These are phyloP conservation scores for Alces alces DNA, from an alignment of 2,113 vertebrate species.

Conservation along the genomic window DNA sequence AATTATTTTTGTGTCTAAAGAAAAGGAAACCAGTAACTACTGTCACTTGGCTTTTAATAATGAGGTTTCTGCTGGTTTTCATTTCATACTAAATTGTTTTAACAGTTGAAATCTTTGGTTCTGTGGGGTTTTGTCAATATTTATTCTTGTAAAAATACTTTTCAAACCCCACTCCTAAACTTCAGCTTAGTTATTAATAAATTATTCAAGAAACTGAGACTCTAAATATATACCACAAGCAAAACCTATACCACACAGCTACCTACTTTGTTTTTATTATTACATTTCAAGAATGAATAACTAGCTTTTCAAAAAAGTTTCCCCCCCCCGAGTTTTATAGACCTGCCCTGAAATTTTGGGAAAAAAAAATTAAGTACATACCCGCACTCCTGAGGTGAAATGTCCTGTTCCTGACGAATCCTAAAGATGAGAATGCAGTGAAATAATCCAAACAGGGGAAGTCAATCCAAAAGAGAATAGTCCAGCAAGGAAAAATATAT, in stretches of 20 bases:
- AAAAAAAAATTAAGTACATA: conserved; percentile 86
- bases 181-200: conserved; percentile 36
- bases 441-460: conserved; percentile 90
- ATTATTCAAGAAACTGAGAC: not conserved
- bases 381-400: conserved; percentile 89
- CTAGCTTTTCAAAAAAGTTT: conserved; percentile 54
- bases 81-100: conserved; percentile 23
- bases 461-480: conserved; percentile 90
- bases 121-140: not conserved
- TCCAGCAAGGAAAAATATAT: conserved; percentile 90
- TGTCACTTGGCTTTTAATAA: conserved; percentile 17
- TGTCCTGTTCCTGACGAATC: conserved; percentile 89
- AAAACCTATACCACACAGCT: not conserved
- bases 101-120: not conserved
- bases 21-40: conserved; percentile 38
- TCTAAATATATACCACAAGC: not conserved
- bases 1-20: not conserved
- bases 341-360: conserved; percentile 80
- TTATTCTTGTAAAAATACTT: conserved; percentile 38
- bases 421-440: conserved; percentile 90
- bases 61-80: not conserved
- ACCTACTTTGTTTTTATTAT: conserved; percentile 4
- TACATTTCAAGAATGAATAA: conserved; percentile 33
- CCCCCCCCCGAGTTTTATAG: conserved; percentile 53
- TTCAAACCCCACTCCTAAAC: not conserved